Evolutionary conservation across 2,113 vertebrate species (phyloP).

Genomic region (Salvelinus sp.): DNA sequence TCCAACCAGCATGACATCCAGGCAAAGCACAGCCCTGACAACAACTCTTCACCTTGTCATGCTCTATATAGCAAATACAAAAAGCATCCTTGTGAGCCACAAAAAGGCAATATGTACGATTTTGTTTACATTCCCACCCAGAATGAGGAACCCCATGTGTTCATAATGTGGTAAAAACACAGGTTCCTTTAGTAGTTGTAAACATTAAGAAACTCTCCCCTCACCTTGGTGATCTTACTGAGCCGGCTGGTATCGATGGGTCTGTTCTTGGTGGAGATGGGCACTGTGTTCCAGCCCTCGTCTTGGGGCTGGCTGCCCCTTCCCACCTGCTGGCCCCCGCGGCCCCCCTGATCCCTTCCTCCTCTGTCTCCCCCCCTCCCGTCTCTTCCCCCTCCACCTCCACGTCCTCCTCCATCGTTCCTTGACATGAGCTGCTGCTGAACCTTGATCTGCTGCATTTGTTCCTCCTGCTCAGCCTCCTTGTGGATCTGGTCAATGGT

Average conservation of each 20-base stretch:
- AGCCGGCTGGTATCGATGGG: slow-evolving; percentile 89
- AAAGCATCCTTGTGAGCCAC: too few relatives aligned
- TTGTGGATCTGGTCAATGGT: slow-evolving; percentile 98
- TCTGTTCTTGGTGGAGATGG: slow-evolving; percentile 90
- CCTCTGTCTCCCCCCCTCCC: slow-evolving; percentile 64
- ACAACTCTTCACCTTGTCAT: too few relatives aligned
- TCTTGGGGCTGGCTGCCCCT: slow-evolving; percentile 79
- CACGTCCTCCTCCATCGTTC: slow-evolving; percentile 78
- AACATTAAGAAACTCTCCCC: too few relatives aligned
- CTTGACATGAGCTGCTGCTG: slow-evolving; percentile 90
- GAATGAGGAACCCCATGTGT: too few relatives aligned
- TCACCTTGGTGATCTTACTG: slow-evolving; percentile 94
- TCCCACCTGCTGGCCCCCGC: slow-evolving; percentile 62
- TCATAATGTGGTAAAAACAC: too few relatives aligned
- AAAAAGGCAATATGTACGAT: too few relatives aligned
- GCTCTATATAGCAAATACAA: too few relatives aligned
- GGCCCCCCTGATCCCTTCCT: slow-evolving; percentile 61
- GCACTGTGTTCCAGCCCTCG: slow-evolving; percentile 96
- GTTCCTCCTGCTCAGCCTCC: slow-evolving; percentile 93
- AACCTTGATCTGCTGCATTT: slow-evolving; percentile 91
- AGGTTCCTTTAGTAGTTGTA: too few relatives aligned
- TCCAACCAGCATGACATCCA: too few relatives aligned
- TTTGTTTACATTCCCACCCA: too few relatives aligned
- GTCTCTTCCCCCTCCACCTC: slow-evolving; percentile 64
- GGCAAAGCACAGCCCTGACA: too few relatives aligned